Evolutionary conservation across 1,140 invertebrate species (phyloP).

Genomic region (Bombus picipes): DNA sequence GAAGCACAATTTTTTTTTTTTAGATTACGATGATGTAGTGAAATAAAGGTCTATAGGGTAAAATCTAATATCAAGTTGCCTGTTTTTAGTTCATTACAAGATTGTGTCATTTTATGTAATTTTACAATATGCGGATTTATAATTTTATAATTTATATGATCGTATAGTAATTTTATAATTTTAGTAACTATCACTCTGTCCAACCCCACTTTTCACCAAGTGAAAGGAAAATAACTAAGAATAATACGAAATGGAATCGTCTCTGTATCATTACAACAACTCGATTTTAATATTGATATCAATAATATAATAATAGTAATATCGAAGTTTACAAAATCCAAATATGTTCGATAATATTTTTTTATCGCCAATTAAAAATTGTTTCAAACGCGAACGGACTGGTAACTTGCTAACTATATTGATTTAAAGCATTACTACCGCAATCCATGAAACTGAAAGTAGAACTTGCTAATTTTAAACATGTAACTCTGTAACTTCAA

Average conservation of each 20-base stretch:
- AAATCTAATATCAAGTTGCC: too few relatives aligned
- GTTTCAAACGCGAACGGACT: neutral
- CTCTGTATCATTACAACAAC: neutral
- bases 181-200: too few relatives aligned
- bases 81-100: too few relatives aligned
- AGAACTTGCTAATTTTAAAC: neutral
- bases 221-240: neutral
- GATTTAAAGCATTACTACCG: neutral
- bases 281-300: neutral
- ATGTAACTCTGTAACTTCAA: neutral
- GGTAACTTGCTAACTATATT: neutral
- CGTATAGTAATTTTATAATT: too few relatives aligned
- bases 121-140: too few relatives aligned
- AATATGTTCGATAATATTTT: neutral
- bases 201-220: neutral
- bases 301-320: neutral
- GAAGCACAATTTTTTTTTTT: too few relatives aligned
- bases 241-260: neutral
- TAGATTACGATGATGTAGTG: too few relatives aligned
- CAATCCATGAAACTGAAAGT: neutral
- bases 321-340: neutral
- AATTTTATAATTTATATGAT: too few relatives aligned
- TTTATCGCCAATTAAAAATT: neutral
- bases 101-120: too few relatives aligned
- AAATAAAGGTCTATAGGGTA: too few relatives aligned